These are phyloP conservation scores for Beroe ovata DNA, from an alignment of 37 sponge, comb jelly and placozoan species.

Conservation along the genomic window DNA sequence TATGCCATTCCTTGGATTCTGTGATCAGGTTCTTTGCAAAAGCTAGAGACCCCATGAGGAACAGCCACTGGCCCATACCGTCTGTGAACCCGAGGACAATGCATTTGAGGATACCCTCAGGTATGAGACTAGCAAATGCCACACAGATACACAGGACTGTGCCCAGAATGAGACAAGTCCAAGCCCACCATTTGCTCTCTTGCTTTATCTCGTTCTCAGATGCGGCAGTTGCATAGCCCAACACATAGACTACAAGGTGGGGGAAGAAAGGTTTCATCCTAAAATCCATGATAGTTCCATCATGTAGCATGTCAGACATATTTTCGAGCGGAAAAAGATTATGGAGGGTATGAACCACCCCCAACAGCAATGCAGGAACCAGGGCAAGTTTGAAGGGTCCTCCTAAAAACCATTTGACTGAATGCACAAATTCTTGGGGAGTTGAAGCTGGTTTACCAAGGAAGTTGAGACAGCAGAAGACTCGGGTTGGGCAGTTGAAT, in stretches of 20 bases:
- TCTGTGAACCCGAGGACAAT: neutral
- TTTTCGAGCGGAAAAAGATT: neutral
- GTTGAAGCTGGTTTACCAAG: neutral
- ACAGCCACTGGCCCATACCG: neutral
- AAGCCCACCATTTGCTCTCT: neutral
- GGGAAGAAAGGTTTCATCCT: constrained; percentile 33
- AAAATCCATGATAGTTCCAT: too few species aligned
- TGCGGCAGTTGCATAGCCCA: neutral
- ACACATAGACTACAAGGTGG: neutral
- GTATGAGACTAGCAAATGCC: neutral
- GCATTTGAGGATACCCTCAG: neutral
- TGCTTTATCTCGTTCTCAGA: neutral
- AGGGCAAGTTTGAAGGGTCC: constrained; percentile 8
- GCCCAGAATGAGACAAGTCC: neutral
- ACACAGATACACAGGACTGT: neutral
- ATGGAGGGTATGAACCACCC: neutral
- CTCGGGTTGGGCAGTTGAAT: neutral
- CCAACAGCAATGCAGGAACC: neutral
- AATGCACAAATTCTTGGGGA: neutral
- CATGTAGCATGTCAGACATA: neutral
- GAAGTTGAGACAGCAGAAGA: constrained; percentile 9
- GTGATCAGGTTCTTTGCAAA: neutral
- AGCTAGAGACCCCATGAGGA: neutral
- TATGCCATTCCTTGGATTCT: neutral
- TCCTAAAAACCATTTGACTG: neutral